phyloP scores from a whole-genome alignment of 37 sponge, comb jelly and placozoan genomes.

The Halisarca cf. caerulea region DNA sequence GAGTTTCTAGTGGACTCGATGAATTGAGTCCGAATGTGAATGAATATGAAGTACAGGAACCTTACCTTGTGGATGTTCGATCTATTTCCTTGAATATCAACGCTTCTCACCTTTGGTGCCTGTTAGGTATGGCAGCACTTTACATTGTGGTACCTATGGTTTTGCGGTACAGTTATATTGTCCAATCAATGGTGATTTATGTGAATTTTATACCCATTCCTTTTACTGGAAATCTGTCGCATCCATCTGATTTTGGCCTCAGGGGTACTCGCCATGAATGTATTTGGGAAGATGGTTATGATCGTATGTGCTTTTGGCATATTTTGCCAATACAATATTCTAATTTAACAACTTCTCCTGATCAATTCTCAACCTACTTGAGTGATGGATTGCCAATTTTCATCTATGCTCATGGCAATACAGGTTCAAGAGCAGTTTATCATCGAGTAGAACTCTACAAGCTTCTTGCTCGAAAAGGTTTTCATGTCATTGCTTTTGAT shows the following conservation, averaged over 20 bases:
- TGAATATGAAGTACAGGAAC: too few species aligned
- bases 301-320: conserved; percentile 61
- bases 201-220: conserved; percentile 66
- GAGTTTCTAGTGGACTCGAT: too few species aligned
- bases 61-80: too few species aligned
- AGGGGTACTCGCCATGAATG: conserved; percentile 34
- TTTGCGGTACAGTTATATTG: conserved; percentile 22
- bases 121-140: background rate
- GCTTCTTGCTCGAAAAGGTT: conserved; percentile 50
- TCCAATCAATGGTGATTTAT: conserved; percentile 56
- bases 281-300: conserved; percentile 33
- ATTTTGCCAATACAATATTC: conserved; percentile 41
- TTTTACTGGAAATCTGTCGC: conserved; percentile 53
- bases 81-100: too few species aligned
- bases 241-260: conserved; percentile 58
- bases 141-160: conserved; percentile 23
- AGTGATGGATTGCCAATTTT: conserved; percentile 69
- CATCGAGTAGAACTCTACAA: conserved; percentile 80
- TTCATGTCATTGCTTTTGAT: conserved; percentile 85
- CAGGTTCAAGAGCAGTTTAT: conserved; percentile 59
- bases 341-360: background rate
- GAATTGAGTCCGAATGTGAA: too few species aligned
- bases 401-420: conserved; percentile 78
- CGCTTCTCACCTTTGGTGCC: too few species aligned
- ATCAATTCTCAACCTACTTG: conserved; percentile 21